phyloP scores from a whole-genome alignment of 2,797 vertebrate genomes.

The Premnoplex brunnescens region DNA sequence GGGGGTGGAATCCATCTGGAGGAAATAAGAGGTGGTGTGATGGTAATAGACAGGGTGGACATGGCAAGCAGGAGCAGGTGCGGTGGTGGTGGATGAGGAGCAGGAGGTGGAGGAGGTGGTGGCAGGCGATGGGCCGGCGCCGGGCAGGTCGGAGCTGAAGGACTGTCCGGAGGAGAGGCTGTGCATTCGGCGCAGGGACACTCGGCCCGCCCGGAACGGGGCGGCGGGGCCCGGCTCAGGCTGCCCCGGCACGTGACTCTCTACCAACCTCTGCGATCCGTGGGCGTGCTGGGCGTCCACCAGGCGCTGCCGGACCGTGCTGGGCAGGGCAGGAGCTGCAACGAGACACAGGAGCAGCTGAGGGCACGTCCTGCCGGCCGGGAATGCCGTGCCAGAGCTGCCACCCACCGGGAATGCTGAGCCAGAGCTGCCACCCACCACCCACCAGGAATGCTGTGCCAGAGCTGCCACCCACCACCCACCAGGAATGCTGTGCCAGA shows the following conservation, averaged over 20 bases:
- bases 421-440: neutral
- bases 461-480: neutral
- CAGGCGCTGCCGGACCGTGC: conserved; percentile 91
- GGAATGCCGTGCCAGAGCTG: neutral
- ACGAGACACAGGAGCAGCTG: conserved; percentile 20
- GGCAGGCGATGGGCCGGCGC: conserved; percentile 69
- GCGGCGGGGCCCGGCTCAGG: conserved; percentile 19
- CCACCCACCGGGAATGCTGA: neutral
- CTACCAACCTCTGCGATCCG: conserved; percentile 99
- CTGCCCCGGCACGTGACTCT: conserved; percentile 79
- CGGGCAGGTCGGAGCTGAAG: conserved; percentile 73
- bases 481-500: neutral
- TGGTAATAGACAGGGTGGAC: conserved; percentile 84
- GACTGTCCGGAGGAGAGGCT: conserved; percentile 88
- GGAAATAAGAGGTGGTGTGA: conserved; percentile 88
- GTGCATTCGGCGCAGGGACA: conserved; percentile 82
- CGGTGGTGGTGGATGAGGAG: conserved; percentile 78
- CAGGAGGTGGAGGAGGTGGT: conserved; percentile 69
- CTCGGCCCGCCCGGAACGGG: conserved; percentile 79
- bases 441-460: neutral
- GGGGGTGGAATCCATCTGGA: conserved; percentile 91
- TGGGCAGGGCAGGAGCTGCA: conserved; percentile 91
- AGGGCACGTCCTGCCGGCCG: neutral
- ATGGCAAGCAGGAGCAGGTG: conserved; percentile 66
- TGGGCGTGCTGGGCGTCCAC: conserved; percentile 88